Conservation (phyloP, 1,140 invertebrate species). For the Anthonomus grandis region DNA sequence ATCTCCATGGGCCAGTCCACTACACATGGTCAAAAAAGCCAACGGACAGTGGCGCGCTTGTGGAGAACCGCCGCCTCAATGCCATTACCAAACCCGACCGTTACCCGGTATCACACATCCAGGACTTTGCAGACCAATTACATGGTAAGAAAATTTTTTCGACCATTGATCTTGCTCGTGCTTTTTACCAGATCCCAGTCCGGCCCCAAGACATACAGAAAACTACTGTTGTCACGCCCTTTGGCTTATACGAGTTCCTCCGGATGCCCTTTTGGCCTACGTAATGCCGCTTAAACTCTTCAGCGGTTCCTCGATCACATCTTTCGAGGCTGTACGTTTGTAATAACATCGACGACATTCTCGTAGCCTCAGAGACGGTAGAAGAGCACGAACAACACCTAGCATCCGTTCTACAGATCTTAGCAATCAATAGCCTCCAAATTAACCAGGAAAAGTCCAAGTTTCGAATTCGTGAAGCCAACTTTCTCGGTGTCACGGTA, state of each 20-base stretch:
- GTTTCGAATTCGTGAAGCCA: constrained; percentile 29
- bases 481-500: constrained; percentile 41
- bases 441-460: constrained; percentile 40
- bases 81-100: constrained; percentile 45
- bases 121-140: constrained; percentile 37
- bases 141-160: neutral
- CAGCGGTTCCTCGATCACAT: constrained; percentile 48
- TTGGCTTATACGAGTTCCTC: constrained; percentile 46
- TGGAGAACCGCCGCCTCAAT: constrained; percentile 51
- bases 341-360: constrained; percentile 9
- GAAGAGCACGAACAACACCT: constrained; percentile 30
- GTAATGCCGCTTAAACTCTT: constrained; percentile 13
- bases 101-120: constrained; percentile 39
- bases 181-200: constrained; percentile 36
- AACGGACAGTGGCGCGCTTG: constrained; percentile 44
- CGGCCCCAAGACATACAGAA: constrained; percentile 40
- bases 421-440: constrained; percentile 28
- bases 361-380: neutral
- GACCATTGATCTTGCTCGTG: neutral
- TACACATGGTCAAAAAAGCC: constrained; percentile 48
- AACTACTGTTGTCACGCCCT: constrained; percentile 45
- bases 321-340: constrained; percentile 39
- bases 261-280: constrained; percentile 6
- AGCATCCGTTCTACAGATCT: constrained; percentile 29
- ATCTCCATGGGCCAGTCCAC: constrained; percentile 47